Percentiles rank a stretch among this genome's conserved stretches.
These are phyloP conservation scores for Pegea sp. DNA, from an alignment of 23 tunicate species.

Conservation along the genomic window DNA sequence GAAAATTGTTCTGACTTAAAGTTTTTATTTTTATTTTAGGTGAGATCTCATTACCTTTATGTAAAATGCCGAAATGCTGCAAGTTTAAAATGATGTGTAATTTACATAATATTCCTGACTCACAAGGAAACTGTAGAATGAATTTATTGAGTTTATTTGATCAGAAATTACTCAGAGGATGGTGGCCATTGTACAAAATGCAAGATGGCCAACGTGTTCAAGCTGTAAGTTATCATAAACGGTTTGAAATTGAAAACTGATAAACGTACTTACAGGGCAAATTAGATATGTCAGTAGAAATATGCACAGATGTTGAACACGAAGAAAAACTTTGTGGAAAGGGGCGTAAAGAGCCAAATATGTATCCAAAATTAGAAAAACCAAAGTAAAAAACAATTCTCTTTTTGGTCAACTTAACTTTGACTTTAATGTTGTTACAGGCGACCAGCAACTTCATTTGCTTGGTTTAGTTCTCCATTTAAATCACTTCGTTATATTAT, in stretches of 20 bases:
- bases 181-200: slow-evolving; percentile 75
- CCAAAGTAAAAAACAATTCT: slow-evolving; percentile 33
- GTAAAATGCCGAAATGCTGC: slow-evolving; percentile 49
- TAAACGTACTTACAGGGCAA: slow-evolving; percentile 65
- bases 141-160: slow-evolving; percentile 41
- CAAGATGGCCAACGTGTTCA: slow-evolving; percentile 54
- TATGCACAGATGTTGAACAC: slow-evolving; percentile 47
- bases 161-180: slow-evolving; percentile 59
- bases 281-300: slow-evolving; percentile 70
- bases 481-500: slow-evolving; percentile 86
- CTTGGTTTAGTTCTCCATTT: slow-evolving; percentile 92
- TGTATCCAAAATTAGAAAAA: slow-evolving; percentile 69
- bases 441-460: slow-evolving; percentile 90
- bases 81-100: slow-evolving; percentile 32
- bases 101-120: slow-evolving; percentile 45
- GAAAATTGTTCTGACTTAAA: neutral
- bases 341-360: slow-evolving; percentile 52
- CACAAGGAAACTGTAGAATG: slow-evolving; percentile 57
- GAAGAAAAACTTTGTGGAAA: slow-evolving; percentile 54
- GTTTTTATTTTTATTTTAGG: slow-evolving; percentile 12
- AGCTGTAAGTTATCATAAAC: slow-evolving; percentile 29
- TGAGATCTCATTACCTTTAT: slow-evolving; percentile 28
- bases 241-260: no score
- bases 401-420: no score
- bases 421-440: no score